phyloP scores from a whole-genome alignment of 64 coral and sea anemone genomes.

The Pocillopora damicornis region DNA sequence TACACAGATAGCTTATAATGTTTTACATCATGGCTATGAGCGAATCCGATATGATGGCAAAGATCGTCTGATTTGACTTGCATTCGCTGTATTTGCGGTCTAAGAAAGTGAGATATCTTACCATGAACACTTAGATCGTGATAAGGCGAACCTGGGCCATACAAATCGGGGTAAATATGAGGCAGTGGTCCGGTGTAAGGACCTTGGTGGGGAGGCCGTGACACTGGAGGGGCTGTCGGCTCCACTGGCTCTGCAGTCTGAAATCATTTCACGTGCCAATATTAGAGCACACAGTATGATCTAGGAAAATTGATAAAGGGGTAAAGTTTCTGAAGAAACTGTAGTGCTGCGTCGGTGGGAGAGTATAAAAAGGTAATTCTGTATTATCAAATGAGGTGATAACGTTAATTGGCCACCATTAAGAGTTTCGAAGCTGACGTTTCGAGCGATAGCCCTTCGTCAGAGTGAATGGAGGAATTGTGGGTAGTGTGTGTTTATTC shows the following conservation, averaged over 20 bases:
- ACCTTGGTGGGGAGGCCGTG: neutral
- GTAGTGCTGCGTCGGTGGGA: no score
- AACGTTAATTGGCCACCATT: no score
- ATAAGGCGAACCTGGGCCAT: conserved; percentile 21
- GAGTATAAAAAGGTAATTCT: no score
- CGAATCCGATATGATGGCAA: no score
- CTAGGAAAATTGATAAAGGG: neutral
- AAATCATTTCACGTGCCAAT: neutral
- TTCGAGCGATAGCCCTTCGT: no score
- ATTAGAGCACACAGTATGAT: neutral
- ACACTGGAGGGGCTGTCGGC: conserved; percentile 11
- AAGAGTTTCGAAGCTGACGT: no score
- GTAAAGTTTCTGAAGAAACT: no score
- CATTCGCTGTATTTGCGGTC: neutral
- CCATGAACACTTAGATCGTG: conserved; percentile 54
- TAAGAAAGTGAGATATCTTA: neutral
- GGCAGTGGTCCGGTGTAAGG: conserved; percentile 22
- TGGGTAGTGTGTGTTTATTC: no score
- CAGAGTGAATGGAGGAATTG: no score
- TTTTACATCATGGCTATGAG: no score
- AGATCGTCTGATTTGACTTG: neutral
- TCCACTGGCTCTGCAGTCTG: neutral
- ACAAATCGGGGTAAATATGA: conserved; percentile 49
- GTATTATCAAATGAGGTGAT: no score
- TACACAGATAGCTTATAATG: no score